These are phyloP conservation scores for Uropsilus gracilis DNA, from an alignment of 2,113 vertebrate genomes.

Conservation along the genomic window DNA sequence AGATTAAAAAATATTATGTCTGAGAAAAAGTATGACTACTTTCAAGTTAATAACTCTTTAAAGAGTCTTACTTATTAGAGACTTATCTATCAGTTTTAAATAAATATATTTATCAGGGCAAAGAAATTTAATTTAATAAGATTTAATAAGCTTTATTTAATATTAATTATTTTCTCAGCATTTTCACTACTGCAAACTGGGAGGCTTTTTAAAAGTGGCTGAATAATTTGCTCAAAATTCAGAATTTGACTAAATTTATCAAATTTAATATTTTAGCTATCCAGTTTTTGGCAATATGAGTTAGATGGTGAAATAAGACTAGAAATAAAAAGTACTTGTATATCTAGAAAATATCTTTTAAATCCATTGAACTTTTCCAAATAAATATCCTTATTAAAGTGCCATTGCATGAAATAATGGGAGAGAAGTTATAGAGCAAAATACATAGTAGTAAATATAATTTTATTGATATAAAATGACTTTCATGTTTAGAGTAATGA, in stretches of 20 bases:
- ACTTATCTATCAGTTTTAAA: neutral
- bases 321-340: neutral
- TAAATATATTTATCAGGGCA: neutral
- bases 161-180: neutral
- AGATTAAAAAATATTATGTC: neutral
- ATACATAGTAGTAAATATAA: neutral
- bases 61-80: neutral
- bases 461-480: neutral
- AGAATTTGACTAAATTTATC: neutral
- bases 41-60: neutral
- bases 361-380: neutral
- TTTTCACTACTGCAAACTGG: neutral
- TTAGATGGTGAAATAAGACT: neutral
- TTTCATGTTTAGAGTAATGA: neutral
- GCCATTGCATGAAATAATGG: neutral
- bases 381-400: neutral
- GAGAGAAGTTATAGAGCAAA: neutral
- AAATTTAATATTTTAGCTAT: conserved; percentile 21
- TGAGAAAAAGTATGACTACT: conserved; percentile 19
- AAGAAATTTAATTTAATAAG: neutral
- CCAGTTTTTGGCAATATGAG: neutral
- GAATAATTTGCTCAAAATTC: neutral
- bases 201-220: neutral
- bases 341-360: conserved; percentile 12
- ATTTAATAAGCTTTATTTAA: conserved; percentile 35